These are phyloP conservation scores for Creontiades dilutus DNA, from an alignment of 2,888 invertebrate species.

Conservation along the genomic window DNA sequence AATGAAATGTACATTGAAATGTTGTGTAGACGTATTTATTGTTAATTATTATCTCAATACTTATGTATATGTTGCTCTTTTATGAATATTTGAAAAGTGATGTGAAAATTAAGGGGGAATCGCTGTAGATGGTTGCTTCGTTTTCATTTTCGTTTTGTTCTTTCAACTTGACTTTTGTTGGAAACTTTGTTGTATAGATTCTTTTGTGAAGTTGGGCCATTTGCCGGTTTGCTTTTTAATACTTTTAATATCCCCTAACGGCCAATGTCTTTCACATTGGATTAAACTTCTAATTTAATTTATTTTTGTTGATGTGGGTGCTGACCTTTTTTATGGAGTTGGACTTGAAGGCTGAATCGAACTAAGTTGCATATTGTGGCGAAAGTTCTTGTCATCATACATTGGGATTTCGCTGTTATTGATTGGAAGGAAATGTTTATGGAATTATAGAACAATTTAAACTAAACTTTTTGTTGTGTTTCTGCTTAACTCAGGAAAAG, in stretches of 20 bases:
- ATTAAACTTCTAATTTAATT: constrained; percentile 7
- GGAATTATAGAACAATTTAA: no score
- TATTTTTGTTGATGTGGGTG: constrained; percentile 29
- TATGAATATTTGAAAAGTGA: not conserved
- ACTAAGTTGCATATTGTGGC: no score
- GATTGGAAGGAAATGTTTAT: no score
- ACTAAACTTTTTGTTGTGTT: no score
- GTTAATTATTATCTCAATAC: constrained; percentile 39
- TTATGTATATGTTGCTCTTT: constrained; percentile 61
- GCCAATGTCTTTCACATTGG: constrained; percentile 27
- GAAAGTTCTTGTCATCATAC: no score
- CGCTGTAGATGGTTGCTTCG: constrained; percentile 33
- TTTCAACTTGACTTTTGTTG: not conserved
- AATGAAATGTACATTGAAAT: not conserved
- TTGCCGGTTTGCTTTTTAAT: not conserved
- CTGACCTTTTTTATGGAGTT: not conserved
- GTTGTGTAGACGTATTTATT: constrained; percentile 45
- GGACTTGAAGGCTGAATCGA: not conserved
- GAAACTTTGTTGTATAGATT: constrained; percentile 23
- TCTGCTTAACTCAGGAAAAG: no score
- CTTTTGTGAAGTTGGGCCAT: not conserved
- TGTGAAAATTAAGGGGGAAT: not conserved
- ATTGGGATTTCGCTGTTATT: no score
- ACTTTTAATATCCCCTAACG: not conserved
- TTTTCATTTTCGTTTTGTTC: not conserved